These are phyloP conservation scores for Rhinatrema bivittatum DNA, from an alignment of 2,797 vertebrate genomes.

Conservation along the genomic window DNA sequence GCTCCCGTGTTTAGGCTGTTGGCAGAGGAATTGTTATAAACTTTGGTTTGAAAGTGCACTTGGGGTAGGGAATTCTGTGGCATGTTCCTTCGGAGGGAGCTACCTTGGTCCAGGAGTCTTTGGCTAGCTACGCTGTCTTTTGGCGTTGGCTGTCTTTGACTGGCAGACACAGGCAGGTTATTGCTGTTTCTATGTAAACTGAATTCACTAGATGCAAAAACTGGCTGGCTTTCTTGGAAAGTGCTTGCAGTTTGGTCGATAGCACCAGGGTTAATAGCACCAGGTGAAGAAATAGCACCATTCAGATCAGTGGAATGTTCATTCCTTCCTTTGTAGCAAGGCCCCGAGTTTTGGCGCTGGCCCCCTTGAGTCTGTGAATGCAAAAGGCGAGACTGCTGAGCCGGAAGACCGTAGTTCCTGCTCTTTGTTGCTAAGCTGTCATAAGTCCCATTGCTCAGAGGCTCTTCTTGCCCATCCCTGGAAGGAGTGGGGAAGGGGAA, in stretches of 20 bases:
- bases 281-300: conserved; percentile 64
- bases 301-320: conserved; percentile 61
- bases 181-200: conserved; percentile 62
- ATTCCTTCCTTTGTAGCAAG: conserved; percentile 60
- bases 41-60: conserved; percentile 78
- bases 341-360: conserved; percentile 38
- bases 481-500: conserved; percentile 66
- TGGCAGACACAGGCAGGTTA: conserved; percentile 54
- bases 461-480: conserved; percentile 62
- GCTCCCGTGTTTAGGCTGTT: conserved; percentile 51
- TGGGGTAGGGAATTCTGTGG: conserved; percentile 68
- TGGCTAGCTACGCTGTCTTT: conserved; percentile 58
- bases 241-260: conserved; percentile 59
- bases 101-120: conserved; percentile 65
- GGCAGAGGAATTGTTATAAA: conserved; percentile 53
- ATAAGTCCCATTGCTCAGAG: conserved; percentile 52
- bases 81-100: conserved; percentile 68
- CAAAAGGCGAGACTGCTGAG: conserved; percentile 56
- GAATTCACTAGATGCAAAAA: conserved; percentile 57
- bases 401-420: conserved; percentile 54
- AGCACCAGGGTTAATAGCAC: conserved; percentile 50
- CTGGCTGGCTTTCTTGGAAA: conserved; percentile 68
- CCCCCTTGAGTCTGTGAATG: conserved; percentile 45
- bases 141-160: conserved; percentile 63
- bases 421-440: conserved; percentile 56